phyloP scores from a whole-genome alignment of 2,797 vertebrate species.

The Spheniscus humboldti region DNA sequence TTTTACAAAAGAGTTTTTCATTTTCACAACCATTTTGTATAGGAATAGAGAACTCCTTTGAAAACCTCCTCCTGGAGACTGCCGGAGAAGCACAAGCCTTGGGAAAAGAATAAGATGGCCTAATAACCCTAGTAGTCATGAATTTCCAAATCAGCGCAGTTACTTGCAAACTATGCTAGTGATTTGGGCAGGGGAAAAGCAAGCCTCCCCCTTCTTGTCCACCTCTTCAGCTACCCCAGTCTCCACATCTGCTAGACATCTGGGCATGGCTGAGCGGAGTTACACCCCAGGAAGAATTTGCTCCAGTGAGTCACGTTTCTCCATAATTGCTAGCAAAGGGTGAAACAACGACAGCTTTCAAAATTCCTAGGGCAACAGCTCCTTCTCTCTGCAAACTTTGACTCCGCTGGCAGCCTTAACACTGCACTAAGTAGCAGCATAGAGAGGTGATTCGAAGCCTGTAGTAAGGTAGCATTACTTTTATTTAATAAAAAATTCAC shows the following conservation, averaged over 20 bases:
- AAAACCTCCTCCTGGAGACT: neutral
- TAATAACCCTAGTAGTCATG: neutral
- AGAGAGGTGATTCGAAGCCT: neutral
- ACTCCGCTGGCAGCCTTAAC: neutral
- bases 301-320: neutral
- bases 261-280: rapidly evolving
- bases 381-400: neutral
- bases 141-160: neutral
- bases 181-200: neutral
- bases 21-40: slow-evolving; percentile 2
- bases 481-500: neutral
- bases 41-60: neutral
- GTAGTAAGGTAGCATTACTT: neutral
- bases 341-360: neutral
- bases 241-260: neutral
- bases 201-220: neutral
- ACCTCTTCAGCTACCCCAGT: neutral
- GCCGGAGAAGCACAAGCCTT: neutral
- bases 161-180: neutral
- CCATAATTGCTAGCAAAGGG: neutral
- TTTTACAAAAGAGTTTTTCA: slow-evolving; percentile 10
- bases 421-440: neutral
- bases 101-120: neutral
- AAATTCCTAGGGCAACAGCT: slow-evolving; percentile 58
- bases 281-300: neutral